Percentiles rank a stretch among this genome's conserved stretches.
Conservation (phyloP, 2,113 vertebrate genomes). For the human (Homo sapiens) region GRCh38 chr14:27774501-27775000, state of each 20-base stretch:
- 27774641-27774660: not conserved
- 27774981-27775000: not conserved
- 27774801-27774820: not conserved
- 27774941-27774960: not conserved
- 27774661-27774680: not conserved
- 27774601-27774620: not conserved
- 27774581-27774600: not conserved
- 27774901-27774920: not conserved
- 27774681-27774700: not conserved
- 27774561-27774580: not conserved
- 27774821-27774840: not conserved
- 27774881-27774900: not conserved
- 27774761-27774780: not conserved
- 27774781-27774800: not conserved
- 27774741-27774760: not conserved
- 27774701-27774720: not conserved
- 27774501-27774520: not conserved
- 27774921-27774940: not conserved
- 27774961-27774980: not conserved
- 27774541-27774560: not conserved
- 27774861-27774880: not conserved
- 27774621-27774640: not conserved
- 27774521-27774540: not conserved
- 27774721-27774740: not conserved
- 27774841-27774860: not conserved